Percentiles rank a stretch among this genome's conserved stretches.
Conservation (phyloP, 1,140 invertebrate species). For the Drosophila punjabiensis region DNA sequence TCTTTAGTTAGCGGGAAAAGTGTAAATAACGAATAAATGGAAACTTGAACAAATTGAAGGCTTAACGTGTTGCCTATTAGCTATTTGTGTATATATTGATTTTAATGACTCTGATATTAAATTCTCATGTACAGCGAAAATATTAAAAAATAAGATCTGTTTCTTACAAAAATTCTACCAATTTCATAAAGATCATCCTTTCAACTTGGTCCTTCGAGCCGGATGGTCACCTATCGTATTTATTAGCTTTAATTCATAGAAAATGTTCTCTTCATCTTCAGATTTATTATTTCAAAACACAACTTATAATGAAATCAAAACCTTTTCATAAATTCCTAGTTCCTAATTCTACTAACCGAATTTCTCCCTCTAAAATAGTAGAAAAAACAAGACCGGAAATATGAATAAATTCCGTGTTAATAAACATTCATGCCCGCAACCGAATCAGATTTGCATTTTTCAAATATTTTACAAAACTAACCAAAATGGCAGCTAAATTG, state of each 20-base stretch:
- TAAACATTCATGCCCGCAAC: constrained; percentile 42
- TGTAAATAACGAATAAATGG: background rate
- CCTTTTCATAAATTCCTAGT: background rate
- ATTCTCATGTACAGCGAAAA: too few species aligned
- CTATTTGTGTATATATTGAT: background rate
- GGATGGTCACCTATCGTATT: background rate
- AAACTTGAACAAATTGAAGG: background rate
- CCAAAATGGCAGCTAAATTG: constrained; percentile 43
- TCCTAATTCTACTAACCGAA: background rate
- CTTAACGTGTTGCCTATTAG: background rate
- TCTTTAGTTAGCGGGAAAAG: background rate
- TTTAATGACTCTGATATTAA: too few species aligned
- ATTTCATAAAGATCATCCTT: background rate
- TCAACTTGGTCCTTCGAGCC: background rate
- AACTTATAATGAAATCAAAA: constrained; percentile 8
- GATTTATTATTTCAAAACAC: background rate
- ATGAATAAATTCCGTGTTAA: constrained; percentile 47
- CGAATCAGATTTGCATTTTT: constrained; percentile 53
- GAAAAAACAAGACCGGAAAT: constrained; percentile 7
- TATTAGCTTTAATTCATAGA: background rate
- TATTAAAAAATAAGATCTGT: too few species aligned
- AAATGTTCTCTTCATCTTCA: background rate
- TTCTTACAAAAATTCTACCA: too few species aligned
- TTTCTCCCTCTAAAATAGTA: background rate
- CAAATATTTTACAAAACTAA: constrained; percentile 54